These are phyloP conservation scores for Numenius phaeopus DNA, from an alignment of 2,797 vertebrate genomes.

Conservation along the genomic window DNA sequence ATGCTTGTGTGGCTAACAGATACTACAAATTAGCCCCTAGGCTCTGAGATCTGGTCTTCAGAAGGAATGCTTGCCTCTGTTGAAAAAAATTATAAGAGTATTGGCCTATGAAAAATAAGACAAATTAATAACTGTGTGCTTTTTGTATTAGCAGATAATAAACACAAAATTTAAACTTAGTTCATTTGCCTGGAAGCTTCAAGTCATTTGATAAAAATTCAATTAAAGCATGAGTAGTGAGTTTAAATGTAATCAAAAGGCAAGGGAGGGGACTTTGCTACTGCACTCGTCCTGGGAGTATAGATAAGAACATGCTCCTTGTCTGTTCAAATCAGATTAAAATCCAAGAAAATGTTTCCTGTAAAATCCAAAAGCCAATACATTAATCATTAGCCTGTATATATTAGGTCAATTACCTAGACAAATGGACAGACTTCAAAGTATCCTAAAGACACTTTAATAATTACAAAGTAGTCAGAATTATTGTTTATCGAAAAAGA, in stretches of 20 bases:
- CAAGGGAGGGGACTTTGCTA: neutral
- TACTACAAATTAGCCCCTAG: neutral
- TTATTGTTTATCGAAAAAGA: neutral
- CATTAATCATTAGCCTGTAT: neutral
- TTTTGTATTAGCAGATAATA: slow-evolving; percentile 39
- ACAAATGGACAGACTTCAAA: neutral
- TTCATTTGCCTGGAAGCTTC: neutral
- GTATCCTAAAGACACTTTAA: neutral
- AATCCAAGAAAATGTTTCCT: neutral
- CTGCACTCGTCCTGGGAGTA: neutral
- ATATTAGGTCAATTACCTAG: neutral
- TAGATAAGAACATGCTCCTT: neutral
- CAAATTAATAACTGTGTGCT: neutral
- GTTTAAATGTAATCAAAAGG: slow-evolving; percentile 27
- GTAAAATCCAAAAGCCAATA: neutral
- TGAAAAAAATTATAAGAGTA: neutral
- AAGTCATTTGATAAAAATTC: slow-evolving; percentile 51
- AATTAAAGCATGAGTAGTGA: slow-evolving; percentile 25
- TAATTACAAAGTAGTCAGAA: neutral
- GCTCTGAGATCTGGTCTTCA: neutral
- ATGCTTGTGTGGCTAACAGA: neutral
- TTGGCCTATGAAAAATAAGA: neutral
- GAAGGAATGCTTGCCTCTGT: neutral
- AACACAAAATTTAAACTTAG: neutral
- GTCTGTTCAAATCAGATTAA: slow-evolving; percentile 17